Evolutionary conservation across 2,888 invertebrate species (phyloP), one percentile per base, ranked within the genome.

Genomic region (Lasius platythorax): DNA sequence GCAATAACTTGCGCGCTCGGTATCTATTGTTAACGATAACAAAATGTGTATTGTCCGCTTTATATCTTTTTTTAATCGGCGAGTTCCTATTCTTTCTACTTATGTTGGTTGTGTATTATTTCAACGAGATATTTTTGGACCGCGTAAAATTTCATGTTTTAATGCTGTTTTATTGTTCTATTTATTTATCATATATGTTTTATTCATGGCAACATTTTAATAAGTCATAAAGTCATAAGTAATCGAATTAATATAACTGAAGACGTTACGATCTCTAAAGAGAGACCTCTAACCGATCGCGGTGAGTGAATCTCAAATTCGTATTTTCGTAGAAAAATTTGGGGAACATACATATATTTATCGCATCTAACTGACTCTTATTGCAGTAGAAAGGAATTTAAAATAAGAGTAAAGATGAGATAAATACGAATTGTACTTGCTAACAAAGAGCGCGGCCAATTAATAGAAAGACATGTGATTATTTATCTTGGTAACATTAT

Each of bases 221-320:
- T 23, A 23, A 23, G 0, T 23, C 23, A 23, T 23, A 23, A 23
- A 23, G 23, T 23, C 23, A 23, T 33, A 37, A 37, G 37, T 37
- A 37, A 37, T 46, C 43, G 0, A 3, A 46, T 15, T 46, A 0
- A 46, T 15, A 46, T 8, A 53, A 8, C 2, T 53, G 8, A 2
- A 53, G 6, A 8, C n/a, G 8, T 23, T 58, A 0, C 11, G 23
- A 58, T 5, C 4, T 18, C 18, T 50, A 4, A 12, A 8, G 53
- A 40, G 8, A 73, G 8, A 28, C 23, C 37, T 70, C 2, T 23
- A 11, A 18, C 0, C 2, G 15, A 73, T 28, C 23, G 23, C 5
- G 18, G 56, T 73, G 23, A 73, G 72, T 73, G 37, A 18, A 40
- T 58, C 3, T 72, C 15, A 37, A 37, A 37, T 53, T 70, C 15